Conservation (phyloP, 2,797 vertebrate species). For the Malurus splendens region DNA sequence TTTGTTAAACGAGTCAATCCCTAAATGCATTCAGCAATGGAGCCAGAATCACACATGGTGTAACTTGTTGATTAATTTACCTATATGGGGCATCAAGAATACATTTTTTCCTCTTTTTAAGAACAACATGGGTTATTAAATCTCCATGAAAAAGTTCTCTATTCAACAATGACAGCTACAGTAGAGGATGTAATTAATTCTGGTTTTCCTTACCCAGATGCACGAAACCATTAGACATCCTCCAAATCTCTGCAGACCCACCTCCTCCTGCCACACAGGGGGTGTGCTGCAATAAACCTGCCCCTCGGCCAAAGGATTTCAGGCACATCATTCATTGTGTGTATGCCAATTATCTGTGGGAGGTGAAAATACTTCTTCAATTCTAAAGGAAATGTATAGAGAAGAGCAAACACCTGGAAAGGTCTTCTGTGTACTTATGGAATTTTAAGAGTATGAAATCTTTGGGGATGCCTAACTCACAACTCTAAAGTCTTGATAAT, state of each 20-base stretch:
- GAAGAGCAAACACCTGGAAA: background rate
- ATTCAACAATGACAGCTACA: background rate
- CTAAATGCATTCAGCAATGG: background rate
- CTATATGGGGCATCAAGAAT: background rate
- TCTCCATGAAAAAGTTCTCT: background rate
- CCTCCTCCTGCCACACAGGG: background rate
- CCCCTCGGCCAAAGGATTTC: background rate
- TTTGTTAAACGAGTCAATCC: background rate
- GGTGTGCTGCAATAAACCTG: background rate
- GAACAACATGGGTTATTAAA: background rate
- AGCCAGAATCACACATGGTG: background rate
- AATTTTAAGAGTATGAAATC: background rate
- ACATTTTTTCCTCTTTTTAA: background rate
- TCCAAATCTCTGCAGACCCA: background rate
- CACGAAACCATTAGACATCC: background rate
- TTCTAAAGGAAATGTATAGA: background rate
- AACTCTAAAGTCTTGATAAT: background rate
- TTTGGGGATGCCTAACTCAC: background rate
- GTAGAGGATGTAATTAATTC: background rate
- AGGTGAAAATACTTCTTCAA: background rate
- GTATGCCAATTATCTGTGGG: background rate
- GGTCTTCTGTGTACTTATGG: background rate
- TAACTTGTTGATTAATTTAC: background rate
- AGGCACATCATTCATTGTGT: background rate
- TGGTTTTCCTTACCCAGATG: background rate